Evolutionary conservation across 2,888 invertebrate genomes (phyloP), one percentile per base, ranked within the genome.

Genomic region (Stictocephala bisonia): DNA sequence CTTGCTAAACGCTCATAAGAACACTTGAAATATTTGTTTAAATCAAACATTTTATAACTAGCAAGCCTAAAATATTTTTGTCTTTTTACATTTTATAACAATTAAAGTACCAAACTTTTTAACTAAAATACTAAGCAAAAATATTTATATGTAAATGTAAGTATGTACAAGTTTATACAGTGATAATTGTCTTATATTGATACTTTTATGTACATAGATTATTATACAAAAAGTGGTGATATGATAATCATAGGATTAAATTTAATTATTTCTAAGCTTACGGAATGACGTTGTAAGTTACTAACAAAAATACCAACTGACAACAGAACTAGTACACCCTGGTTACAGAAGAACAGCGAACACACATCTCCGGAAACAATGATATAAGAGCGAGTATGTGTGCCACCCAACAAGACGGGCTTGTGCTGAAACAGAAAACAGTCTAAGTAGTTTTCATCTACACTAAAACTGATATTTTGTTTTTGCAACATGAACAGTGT

Each of bases 41-140:
- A 29, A 35, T 35, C 22, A 60, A 60, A 64, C 15, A 24, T 26
- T 41, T 27, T 64, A 41, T 64, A 9, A 31, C 44, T 26, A 64
- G 64, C 64, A 64, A 64, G 64, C 64, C 64, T 60, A 44, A 41
- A 64, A 27, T 40, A 64, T 64, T 64, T 64, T n/a, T n/a, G n/a
- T n/a, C n/a, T n/a, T n/a, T n/a, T n/a, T n/a, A n/a, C n/a, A 9
- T 41, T 26, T 26, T 11, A n/a, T 2, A 41, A 64, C 64, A 44
- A 18, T 13, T 64, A 26, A 64, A 64, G 44, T 64, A 64, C 27
- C 41, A 64, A 64, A 64, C 27, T 15, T n/a, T 41, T 27, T 18
- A 64, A 44, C 41, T 64, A 64, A 64, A 64, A 40, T 40, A 26
- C 41, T 64, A 64, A 64, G 64, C 44, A 64, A 64, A 64, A 64